Percentiles rank a stretch among this genome's conserved stretches.
These are phyloP conservation scores for Metacarcinus magister DNA, from an alignment of 2,888 invertebrate species.

Conservation along the genomic window DNA sequence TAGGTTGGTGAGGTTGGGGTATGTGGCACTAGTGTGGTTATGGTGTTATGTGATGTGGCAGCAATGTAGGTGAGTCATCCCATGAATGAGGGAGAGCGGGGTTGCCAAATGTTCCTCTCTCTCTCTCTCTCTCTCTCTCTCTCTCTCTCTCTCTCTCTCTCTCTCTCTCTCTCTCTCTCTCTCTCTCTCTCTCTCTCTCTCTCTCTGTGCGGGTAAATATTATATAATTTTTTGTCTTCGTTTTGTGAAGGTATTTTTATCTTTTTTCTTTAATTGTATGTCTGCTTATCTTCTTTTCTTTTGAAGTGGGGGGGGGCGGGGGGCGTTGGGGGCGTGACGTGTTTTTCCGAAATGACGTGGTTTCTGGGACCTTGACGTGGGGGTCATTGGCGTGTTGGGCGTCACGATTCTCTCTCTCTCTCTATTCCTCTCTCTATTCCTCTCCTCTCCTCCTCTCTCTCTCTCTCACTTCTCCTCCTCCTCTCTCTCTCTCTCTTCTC, in stretches of 20 bases:
- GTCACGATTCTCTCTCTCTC: not conserved
- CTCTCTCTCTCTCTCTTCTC: too few species aligned
- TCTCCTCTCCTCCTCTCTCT: too few species aligned
- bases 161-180: constrained; percentile 39
- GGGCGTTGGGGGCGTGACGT: not conserved
- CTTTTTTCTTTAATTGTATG: not conserved
- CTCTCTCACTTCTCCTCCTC: too few species aligned
- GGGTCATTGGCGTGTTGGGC: not conserved
- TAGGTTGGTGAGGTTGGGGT: not conserved
- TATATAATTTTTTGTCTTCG: not conserved
- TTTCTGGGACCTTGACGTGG: not conserved
- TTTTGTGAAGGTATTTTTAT: not conserved
- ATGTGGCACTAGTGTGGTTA: not conserved
- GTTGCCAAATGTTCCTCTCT: constrained; percentile 59
- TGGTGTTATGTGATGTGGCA: constrained; percentile 53
- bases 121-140: not conserved
- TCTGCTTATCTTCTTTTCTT: too few species aligned
- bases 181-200: constrained; percentile 22
- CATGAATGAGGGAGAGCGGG: constrained; percentile 72
- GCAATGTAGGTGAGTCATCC: constrained; percentile 70
- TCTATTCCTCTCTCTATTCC: too few species aligned
- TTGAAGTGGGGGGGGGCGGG: too few species aligned
- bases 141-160: constrained; percentile 19
- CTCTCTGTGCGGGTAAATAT: not conserved
- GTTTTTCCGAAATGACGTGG: not conserved